A percentile compares a stretch with the other conserved stretches of the same genome.
These are phyloP conservation scores for Apodemia duryi DNA, from an alignment of 2,888 invertebrate genomes.

Conservation along the genomic window DNA sequence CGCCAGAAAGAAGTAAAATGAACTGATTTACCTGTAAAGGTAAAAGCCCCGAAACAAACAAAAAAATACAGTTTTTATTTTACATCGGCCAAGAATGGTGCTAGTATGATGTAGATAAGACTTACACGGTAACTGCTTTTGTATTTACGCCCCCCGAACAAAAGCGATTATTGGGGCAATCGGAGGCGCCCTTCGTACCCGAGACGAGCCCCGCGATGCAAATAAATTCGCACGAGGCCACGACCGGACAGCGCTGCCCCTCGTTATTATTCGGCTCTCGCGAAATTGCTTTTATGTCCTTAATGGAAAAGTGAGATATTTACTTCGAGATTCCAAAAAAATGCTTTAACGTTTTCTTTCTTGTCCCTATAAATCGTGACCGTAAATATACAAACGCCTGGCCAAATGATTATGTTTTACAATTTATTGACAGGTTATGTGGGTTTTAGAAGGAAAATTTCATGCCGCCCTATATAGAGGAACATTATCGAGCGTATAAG, in stretches of 20 bases:
- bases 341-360: slow-evolving; percentile 59
- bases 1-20: no score
- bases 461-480: no score
- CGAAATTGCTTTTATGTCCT: slow-evolving; percentile 75
- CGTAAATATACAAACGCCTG: slow-evolving; percentile 51
- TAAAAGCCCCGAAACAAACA: no score
- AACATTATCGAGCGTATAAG: no score
- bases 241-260: slow-evolving; percentile 70
- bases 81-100: no score
- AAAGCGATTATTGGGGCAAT: slow-evolving; percentile 73
- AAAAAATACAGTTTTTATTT: no score
- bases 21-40: no score
- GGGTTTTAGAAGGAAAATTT: neutral
- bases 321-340: slow-evolving; percentile 66
- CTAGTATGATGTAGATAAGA: no score
- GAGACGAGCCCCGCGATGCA: slow-evolving; percentile 66
- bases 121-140: neutral
- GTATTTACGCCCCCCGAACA: slow-evolving; percentile 44
- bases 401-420: slow-evolving; percentile 20
- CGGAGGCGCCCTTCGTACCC: slow-evolving; percentile 46
- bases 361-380: slow-evolving; percentile 47
- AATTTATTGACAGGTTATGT: slow-evolving; percentile 37
- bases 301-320: slow-evolving; percentile 76
- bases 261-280: slow-evolving; percentile 77
- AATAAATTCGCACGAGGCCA: slow-evolving; percentile 69